phyloP scores from a whole-genome alignment of 2,797 vertebrate genomes.

The Lutra lutra region DNA sequence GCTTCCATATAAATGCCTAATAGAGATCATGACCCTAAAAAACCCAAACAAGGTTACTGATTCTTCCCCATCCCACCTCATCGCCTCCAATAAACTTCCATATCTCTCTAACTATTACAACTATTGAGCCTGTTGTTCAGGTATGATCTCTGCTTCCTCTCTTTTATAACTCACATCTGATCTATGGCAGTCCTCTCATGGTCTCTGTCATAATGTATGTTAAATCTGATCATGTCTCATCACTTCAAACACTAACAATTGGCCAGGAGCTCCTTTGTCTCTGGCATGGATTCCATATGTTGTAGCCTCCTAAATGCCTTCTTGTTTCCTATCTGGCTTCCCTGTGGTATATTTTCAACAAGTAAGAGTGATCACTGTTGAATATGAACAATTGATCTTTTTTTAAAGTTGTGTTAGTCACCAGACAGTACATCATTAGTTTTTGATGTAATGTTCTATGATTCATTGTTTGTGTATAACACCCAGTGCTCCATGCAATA shows the following conservation, averaged over 20 bases:
- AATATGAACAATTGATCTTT: neutral
- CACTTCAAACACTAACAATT: neutral
- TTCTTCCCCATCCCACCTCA: neutral
- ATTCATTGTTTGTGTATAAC: too few species aligned
- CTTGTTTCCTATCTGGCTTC: neutral
- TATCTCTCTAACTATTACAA: neutral
- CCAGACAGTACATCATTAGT: too few species aligned
- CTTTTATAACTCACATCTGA: neutral
- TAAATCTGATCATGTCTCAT: neutral
- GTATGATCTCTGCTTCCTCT: neutral
- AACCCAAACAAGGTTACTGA: neutral
- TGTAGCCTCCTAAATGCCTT: neutral
- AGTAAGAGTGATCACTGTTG: neutral
- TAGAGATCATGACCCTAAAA: neutral
- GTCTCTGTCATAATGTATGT: neutral
- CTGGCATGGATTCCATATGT: neutral
- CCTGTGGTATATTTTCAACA: neutral
- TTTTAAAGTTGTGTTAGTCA: too few species aligned
- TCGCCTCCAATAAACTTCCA: neutral
- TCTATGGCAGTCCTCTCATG: neutral
- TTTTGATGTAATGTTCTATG: too few species aligned
- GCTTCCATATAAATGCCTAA: neutral
- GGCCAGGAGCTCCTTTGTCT: neutral
- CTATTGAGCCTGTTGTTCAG: neutral
- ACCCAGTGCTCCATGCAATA: too few species aligned